Base-by-base conservation (phyloP, 2,888 invertebrate genomes). In the Ganaspis brasiliensis region DNA sequence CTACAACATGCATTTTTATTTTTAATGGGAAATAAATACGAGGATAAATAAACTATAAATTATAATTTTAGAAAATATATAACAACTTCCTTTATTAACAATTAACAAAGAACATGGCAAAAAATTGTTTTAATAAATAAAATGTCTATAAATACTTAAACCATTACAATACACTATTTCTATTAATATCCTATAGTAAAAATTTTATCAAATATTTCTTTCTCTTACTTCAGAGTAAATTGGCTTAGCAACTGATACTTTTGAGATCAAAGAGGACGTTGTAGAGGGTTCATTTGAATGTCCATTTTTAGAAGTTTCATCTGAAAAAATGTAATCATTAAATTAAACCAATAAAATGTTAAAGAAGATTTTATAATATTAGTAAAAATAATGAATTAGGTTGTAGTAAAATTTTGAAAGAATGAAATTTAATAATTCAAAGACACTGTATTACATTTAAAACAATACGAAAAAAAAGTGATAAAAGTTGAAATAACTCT, bases 211-310 rank as follows among this genome's bases (percentile, higher is more conserved):
- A 67, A 67, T 67, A 45, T 45, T 67, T 67, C 67, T 40, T 67
- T 45, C 45, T 24, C 45, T 67, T 24, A 10, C 40, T 45, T 67
- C 67, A 24, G 67, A 45, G 45, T 67, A 40, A 24, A 24, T 67
- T 45, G 40, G 21, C 40, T 21, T 40, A 19, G 45, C n/a, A n/a
- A 21, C n/a, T 5, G 67, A 24, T 2, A 67, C 67, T 67, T 67
- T 67, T 24, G 67, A 67, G 45, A 67, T 19, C 14, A 67, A 26
- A 40, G 67, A 67, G 24, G 67, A 67, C 2, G 67, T 67, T 45
- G 67, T 67, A 2, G 67, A 67, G n/a, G 45, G n/a, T 40, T 67
- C 67, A 24, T 67, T 67, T 24, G 67, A 45, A 24, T 67, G 40
- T n/a, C 3, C 24, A 67, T 21, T 67, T 67, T 40, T 67, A n/a